Conservation (phyloP, 2,797 vertebrate species). For the Mormyrops boulengeri region DNA sequence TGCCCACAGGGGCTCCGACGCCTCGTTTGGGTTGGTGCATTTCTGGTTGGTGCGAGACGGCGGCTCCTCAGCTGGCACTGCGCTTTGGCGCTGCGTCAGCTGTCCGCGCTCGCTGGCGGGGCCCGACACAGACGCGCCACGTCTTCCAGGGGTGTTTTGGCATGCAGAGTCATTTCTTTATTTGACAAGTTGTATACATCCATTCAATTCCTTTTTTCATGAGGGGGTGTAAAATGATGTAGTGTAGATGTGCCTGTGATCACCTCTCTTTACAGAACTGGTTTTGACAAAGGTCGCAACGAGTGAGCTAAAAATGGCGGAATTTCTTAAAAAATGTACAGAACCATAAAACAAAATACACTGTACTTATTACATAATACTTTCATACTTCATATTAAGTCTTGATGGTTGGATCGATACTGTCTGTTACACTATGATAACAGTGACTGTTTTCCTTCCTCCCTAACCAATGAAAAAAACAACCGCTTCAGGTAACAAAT, state of each 20-base stretch:
- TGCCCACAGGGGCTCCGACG: background rate
- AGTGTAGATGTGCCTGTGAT: slow-evolving; percentile 2
- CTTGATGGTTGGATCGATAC: slow-evolving; percentile 42
- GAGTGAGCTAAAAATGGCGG: background rate
- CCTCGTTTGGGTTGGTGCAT: background rate
- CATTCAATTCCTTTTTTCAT: background rate
- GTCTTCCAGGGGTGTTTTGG: background rate
- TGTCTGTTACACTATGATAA: slow-evolving; percentile 39
- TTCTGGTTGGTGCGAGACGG: background rate
- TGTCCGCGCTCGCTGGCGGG: background rate
- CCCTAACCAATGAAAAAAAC: slow-evolving; percentile 22
- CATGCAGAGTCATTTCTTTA: slow-evolving; percentile 5
- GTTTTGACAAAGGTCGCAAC: background rate
- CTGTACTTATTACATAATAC: slow-evolving; percentile 48
- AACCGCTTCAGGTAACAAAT: slow-evolving; percentile 36
- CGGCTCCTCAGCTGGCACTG: background rate
- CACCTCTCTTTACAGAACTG: background rate
- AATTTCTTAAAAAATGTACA: background rate
- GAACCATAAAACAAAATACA: slow-evolving; percentile 39
- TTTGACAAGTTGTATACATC: background rate
- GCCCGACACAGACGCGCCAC: background rate
- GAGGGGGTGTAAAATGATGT: background rate
- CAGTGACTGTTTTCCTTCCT: slow-evolving; percentile 39
- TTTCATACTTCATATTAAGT: slow-evolving; percentile 53
- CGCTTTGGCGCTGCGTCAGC: background rate